Percentiles rank a stretch among this genome's conserved stretches.
Conservation (phyloP, 1,140 invertebrate species). For the Stenopsyche tienmushanensis region DNA sequence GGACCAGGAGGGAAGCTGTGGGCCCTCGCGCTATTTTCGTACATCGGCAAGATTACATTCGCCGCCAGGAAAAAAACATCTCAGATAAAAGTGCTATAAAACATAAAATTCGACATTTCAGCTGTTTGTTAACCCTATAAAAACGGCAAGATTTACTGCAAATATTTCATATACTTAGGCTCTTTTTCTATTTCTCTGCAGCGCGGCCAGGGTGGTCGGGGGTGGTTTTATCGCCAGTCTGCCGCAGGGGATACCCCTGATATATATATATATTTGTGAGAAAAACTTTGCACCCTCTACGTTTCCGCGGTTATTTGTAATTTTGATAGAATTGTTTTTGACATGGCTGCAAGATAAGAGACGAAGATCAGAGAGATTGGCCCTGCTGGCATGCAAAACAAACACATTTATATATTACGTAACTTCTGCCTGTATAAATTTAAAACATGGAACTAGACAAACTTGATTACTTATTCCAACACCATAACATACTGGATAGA, state of each 20-base stretch:
- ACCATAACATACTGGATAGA: too few species aligned
- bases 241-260: not conserved
- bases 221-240: conserved; percentile 7
- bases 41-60: not conserved
- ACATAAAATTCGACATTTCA: conserved; percentile 36
- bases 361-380: not conserved
- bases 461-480: too few species aligned
- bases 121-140: conserved; percentile 33
- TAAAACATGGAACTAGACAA: too few species aligned
- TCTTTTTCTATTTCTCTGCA: not conserved
- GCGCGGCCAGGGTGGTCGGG: not conserved
- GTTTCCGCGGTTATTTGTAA: conserved; percentile 21
- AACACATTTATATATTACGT: conserved; percentile 18
- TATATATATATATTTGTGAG: conserved; percentile 3
- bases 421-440: conserved; percentile 16
- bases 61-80: conserved; percentile 20
- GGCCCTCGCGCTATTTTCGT: not conserved
- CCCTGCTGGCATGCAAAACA: conserved; percentile 5
- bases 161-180: conserved; percentile 25
- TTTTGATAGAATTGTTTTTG: conserved; percentile 35
- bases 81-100: conserved; percentile 31
- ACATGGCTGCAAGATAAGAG: conserved; percentile 8
- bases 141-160: conserved; percentile 25
- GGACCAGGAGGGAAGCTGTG: not conserved
- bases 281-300: not conserved